A percentile compares a stretch with the other conserved stretches of the same genome.
Evolutionary conservation across 2,888 invertebrate genomes (phyloP).

Genomic region (Thera obeliscata): DNA sequence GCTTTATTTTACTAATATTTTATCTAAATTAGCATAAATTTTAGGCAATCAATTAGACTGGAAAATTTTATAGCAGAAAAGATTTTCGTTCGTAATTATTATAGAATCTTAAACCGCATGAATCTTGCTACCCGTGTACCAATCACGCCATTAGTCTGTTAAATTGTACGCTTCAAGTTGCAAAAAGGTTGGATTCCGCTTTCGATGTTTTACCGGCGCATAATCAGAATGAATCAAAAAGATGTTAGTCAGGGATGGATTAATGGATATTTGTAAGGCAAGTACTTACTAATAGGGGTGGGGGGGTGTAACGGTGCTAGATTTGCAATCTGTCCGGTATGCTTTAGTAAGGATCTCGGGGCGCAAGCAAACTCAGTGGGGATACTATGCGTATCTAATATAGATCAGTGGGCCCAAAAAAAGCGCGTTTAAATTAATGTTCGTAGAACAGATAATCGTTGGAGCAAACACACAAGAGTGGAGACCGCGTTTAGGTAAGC

Average conservation of each 20-base stretch:
- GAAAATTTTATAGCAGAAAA: not conserved
- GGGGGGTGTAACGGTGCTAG: too few species aligned
- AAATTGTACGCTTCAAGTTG: conserved; percentile 73
- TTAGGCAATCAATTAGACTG: not conserved
- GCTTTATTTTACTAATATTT: too few species aligned
- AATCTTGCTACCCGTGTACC: conserved; percentile 55
- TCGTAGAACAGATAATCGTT: too few species aligned
- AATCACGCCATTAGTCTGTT: conserved; percentile 64
- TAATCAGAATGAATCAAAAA: conserved; percentile 32
- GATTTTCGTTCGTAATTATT: conserved; percentile 50
- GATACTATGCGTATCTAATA: too few species aligned
- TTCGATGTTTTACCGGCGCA: conserved; percentile 44
- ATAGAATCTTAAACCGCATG: conserved; percentile 54
- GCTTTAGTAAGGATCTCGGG: too few species aligned
- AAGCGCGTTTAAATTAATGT: too few species aligned
- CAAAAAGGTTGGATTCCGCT: conserved; percentile 63
- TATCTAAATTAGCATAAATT: too few species aligned
- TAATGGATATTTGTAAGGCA: not conserved
- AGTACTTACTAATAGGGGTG: not conserved
- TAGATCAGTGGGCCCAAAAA: too few species aligned
- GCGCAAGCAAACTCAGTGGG: too few species aligned
- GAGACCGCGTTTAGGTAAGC: too few species aligned
- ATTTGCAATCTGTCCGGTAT: too few species aligned
- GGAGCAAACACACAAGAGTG: too few species aligned
- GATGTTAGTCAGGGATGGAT: conserved; percentile 15